phyloP scores from a whole-genome alignment of 2,888 invertebrate genomes.

The Pammene aurita region DNA sequence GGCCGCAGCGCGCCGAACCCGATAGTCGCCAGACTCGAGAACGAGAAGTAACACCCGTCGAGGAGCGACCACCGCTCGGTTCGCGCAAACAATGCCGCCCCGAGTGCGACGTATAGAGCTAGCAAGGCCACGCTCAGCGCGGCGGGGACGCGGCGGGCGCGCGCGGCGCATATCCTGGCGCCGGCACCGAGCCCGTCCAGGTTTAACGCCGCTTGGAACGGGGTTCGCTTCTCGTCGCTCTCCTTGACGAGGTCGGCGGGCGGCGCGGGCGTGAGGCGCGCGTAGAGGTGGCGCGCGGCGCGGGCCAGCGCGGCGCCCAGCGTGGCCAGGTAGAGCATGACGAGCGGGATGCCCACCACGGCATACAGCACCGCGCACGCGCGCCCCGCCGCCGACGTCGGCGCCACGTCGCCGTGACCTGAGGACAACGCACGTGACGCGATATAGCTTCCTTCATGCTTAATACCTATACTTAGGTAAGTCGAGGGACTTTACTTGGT shows the following conservation, averaged over 20 bases:
- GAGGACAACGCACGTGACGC: slow-evolving; percentile 50
- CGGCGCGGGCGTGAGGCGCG: slow-evolving; percentile 52
- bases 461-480: background rate
- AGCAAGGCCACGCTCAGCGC: slow-evolving; percentile 93
- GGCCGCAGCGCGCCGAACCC: slow-evolving; percentile 92
- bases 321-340: slow-evolving; percentile 93
- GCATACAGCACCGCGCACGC: slow-evolving; percentile 93
- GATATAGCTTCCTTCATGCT: background rate
- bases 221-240: slow-evolving; percentile 61
- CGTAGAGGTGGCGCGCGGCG: slow-evolving; percentile 49
- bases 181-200: slow-evolving; percentile 70
- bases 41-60: slow-evolving; percentile 93
- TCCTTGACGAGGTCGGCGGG: slow-evolving; percentile 55
- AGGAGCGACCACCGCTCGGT: slow-evolving; percentile 96
- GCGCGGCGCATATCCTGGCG: slow-evolving; percentile 82
- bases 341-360: slow-evolving; percentile 93
- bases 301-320: slow-evolving; percentile 92
- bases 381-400: slow-evolving; percentile 90
- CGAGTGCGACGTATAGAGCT: slow-evolving; percentile 93
- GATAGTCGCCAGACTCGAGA: slow-evolving; percentile 91
- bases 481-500: too few species aligned
- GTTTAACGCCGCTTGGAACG: slow-evolving; percentile 76
- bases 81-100: slow-evolving; percentile 93
- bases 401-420: slow-evolving; percentile 94
- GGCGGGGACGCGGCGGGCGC: slow-evolving; percentile 91